phyloP scores from a whole-genome alignment of 2,113 vertebrate species.

The Pipra filicauda region DNA sequence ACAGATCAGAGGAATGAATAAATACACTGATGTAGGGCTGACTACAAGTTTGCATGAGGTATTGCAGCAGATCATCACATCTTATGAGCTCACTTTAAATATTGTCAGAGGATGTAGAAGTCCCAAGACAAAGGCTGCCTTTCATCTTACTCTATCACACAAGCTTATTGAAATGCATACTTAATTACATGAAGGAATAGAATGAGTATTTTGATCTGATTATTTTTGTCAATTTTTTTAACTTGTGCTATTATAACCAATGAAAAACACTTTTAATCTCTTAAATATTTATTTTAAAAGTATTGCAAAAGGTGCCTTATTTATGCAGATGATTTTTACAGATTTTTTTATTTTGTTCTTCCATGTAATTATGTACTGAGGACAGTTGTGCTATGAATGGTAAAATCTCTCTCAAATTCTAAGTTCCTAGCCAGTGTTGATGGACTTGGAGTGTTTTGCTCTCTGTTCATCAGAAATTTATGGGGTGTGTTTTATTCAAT shows the following conservation, averaged over 20 bases:
- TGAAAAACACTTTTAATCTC: background rate
- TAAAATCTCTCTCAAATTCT: background rate
- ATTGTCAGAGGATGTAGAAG: background rate
- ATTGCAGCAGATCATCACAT: background rate
- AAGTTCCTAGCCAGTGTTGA: background rate
- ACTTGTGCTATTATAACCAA: background rate
- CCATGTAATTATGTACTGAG: background rate
- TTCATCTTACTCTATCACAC: background rate
- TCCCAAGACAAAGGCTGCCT: background rate
- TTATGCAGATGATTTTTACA: background rate
- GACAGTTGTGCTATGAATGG: background rate
- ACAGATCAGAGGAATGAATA: background rate
- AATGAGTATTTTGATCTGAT: background rate
- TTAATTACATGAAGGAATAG: background rate
- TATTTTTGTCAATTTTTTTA: background rate
- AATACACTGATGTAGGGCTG: background rate
- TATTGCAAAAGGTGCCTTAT: background rate
- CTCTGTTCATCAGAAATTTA: background rate
- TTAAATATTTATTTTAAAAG: background rate
- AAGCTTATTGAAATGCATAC: background rate
- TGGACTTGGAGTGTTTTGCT: background rate
- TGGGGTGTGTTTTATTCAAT: background rate
- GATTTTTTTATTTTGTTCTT: background rate
- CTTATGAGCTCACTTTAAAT: background rate
- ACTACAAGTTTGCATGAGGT: background rate